phyloP scores from a whole-genome alignment of 2,113 vertebrate genomes.

The Diphyllodes magnificus region DNA sequence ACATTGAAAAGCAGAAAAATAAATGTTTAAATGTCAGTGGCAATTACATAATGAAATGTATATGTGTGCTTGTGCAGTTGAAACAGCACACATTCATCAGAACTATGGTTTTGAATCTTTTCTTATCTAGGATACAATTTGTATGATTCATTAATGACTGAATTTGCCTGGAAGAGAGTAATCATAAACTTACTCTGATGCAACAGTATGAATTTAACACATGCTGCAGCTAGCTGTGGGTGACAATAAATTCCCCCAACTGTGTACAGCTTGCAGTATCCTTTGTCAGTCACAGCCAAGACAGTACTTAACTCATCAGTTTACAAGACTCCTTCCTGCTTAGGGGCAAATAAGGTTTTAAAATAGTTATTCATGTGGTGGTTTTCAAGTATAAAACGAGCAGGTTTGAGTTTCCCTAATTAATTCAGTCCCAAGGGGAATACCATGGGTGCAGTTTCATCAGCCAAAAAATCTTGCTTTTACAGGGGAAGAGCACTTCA shows the following conservation, averaged over 20 bases:
- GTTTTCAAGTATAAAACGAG: constrained; percentile 11
- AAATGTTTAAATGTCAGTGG: background rate
- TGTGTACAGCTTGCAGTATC: background rate
- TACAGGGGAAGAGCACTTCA: background rate
- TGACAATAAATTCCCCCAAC: background rate
- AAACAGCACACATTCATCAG: background rate
- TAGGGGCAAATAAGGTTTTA: background rate
- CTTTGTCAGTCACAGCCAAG: background rate
- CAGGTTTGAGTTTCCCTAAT: constrained; percentile 21
- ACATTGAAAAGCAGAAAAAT: background rate
- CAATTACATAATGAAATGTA: background rate
- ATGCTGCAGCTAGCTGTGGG: background rate
- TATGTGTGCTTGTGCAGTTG: background rate
- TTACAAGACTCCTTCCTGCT: background rate
- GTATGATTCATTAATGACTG: background rate
- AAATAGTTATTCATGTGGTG: background rate
- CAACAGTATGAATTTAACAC: background rate
- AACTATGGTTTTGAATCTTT: background rate
- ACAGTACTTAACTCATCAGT: background rate
- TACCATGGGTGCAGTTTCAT: background rate
- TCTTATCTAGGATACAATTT: background rate
- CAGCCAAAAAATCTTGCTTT: background rate
- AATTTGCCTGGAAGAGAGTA: background rate
- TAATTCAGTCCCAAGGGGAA: constrained; percentile 40
- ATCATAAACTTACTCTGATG: background rate